These are phyloP conservation scores for Candoia aspera DNA, from an alignment of 2,113 vertebrate genomes.

Conservation along the genomic window DNA sequence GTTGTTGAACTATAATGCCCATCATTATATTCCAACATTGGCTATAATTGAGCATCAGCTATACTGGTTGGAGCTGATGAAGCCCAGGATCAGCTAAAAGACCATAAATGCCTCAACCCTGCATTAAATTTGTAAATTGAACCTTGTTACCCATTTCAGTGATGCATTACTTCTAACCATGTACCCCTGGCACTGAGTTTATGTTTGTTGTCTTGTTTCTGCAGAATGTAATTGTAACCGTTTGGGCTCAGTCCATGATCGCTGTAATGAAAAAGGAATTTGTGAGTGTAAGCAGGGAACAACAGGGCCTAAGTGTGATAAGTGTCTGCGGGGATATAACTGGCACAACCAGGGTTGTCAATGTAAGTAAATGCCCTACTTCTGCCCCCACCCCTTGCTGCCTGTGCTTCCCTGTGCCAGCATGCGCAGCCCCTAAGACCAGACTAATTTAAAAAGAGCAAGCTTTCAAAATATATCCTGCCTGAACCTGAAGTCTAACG, in stretches of 20 bases:
- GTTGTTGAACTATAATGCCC: neutral
- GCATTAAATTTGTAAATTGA: slow-evolving; percentile 40
- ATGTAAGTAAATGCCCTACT: slow-evolving; percentile 90
- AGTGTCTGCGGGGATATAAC: slow-evolving; percentile 96
- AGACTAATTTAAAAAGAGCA: slow-evolving; percentile 40
- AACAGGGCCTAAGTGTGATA: slow-evolving; percentile 94
- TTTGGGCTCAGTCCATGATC: slow-evolving; percentile 93
- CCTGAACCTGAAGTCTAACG: neutral
- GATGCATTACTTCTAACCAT: slow-evolving; percentile 54
- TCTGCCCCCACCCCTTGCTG: slow-evolving; percentile 59
- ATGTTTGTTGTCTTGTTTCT: slow-evolving; percentile 94
- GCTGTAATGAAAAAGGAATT: slow-evolving; percentile 99
- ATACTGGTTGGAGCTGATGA: neutral
- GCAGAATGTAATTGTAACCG: slow-evolving; percentile 99
- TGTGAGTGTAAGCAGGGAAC: slow-evolving; percentile 98
- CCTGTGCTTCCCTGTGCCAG: slow-evolving; percentile 68
- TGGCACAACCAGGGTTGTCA: slow-evolving; percentile 95
- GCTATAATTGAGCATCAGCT: neutral
- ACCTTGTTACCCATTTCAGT: slow-evolving; percentile 58
- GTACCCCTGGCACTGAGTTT: slow-evolving; percentile 78
- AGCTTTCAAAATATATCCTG: slow-evolving; percentile 43
- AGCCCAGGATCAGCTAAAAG: neutral
- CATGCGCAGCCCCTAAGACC: slow-evolving; percentile 65
- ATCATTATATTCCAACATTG: neutral
- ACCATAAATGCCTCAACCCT: neutral